A percentile compares a stretch with the other conserved stretches of the same genome.
Evolutionary conservation across 2,888 invertebrate genomes (phyloP).

Genomic region (Standfussiana lucernea): DNA sequence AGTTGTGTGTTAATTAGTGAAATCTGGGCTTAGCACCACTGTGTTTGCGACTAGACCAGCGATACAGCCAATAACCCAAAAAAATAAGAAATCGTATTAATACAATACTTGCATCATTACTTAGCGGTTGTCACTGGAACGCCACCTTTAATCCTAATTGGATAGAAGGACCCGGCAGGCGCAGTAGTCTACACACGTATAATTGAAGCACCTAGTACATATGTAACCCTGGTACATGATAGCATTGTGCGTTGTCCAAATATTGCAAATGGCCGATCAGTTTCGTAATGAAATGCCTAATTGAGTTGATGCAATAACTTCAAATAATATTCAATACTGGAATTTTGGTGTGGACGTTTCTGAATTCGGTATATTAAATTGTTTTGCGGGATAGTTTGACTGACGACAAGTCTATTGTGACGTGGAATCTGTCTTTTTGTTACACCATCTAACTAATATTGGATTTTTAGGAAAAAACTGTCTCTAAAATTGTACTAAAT

Average conservation of each 20-base stretch:
- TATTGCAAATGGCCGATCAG: constrained; percentile 51
- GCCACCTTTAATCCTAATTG: constrained; percentile 85
- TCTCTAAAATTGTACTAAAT: neutral
- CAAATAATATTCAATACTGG: neutral
- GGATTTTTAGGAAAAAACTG: neutral
- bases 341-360: neutral
- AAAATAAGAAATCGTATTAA: too few species aligned
- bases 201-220: constrained; percentile 76
- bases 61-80: too few species aligned
- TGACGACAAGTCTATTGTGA: neutral
- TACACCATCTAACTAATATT: neutral
- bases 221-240: constrained; percentile 49
- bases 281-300: constrained; percentile 52
- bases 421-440: too few species aligned
- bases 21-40: too few species aligned
- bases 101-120: neutral
- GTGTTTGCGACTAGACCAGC: too few species aligned
- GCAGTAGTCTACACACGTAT: constrained; percentile 79
- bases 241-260: constrained; percentile 61
- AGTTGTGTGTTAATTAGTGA: too few species aligned
- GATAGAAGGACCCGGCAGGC: constrained; percentile 82
- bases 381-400: neutral
- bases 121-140: constrained; percentile 66
- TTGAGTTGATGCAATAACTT: constrained; percentile 48
- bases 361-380: neutral